phyloP scores from a whole-genome alignment of 2,888 invertebrate species.

The Caenorhabditis afra region DNA sequence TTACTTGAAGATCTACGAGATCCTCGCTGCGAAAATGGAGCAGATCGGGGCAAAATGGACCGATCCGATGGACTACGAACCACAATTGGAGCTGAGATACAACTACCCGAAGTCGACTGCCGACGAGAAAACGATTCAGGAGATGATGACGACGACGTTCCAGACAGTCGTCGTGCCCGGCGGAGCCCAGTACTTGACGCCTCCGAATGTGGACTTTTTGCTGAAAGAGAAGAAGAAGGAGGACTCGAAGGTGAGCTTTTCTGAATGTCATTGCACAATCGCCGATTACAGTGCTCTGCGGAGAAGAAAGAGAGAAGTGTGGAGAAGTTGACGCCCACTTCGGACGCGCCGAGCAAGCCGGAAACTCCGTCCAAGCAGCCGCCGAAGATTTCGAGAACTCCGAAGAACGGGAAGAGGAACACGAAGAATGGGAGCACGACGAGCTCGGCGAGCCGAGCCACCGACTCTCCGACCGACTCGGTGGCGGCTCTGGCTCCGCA shows the following conservation, averaged over 20 bases:
- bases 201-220: not conserved
- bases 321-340: constrained; percentile 4
- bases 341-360: constrained; percentile 18
- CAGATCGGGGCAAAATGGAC: constrained; percentile 38
- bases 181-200: constrained; percentile 9
- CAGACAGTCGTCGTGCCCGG: constrained; percentile 29
- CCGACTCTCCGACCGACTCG: constrained; percentile 2
- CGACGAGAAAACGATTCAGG: constrained; percentile 27
- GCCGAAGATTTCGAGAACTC: too few relatives aligned
- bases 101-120: not conserved
- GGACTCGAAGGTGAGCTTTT: constrained; percentile 1
- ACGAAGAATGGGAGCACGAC: constrained; percentile 31
- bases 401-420: constrained; percentile 2
- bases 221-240: constrained; percentile 1
- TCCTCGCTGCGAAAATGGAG: constrained; percentile 22
- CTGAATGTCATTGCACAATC: too few relatives aligned
- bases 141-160: constrained; percentile 14
- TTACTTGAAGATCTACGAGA: constrained; percentile 37
- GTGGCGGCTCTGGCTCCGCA: not conserved
- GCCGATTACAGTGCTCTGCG: not conserved
- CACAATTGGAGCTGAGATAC: not conserved
- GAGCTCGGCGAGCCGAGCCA: constrained; percentile 27
- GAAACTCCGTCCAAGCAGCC: not conserved
- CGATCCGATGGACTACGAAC: constrained; percentile 45
- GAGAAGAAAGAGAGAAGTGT: constrained; percentile 19